Evolutionary conservation across 1,140 invertebrate species (phyloP).

Genomic region (Lordiphosa collinella): DNA sequence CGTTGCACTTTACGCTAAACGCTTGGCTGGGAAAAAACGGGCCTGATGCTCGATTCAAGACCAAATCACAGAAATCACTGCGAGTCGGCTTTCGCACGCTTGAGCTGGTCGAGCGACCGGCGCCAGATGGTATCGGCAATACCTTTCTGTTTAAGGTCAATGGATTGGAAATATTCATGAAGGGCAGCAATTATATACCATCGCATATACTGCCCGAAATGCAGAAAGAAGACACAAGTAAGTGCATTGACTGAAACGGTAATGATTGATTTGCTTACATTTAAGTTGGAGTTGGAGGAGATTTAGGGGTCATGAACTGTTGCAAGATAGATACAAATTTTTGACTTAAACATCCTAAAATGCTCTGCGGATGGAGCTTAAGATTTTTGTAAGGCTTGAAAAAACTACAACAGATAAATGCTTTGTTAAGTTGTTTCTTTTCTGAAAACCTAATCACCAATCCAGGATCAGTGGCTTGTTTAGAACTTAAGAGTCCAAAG

Average conservation of each 20-base stretch:
- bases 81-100: constrained; percentile 93
- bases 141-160: constrained; percentile 96
- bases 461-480: no score
- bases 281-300: no score
- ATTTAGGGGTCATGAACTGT: no score
- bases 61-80: constrained; percentile 78
- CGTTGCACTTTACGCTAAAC: constrained; percentile 82
- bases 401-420: no score
- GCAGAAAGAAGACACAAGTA: constrained; percentile 80
- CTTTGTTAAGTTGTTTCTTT: no score
- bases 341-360: no score
- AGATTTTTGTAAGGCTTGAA: no score
- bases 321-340: no score
- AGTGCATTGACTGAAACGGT: constrained; percentile 6
- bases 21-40: constrained; percentile 43
- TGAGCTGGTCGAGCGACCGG: constrained; percentile 86
- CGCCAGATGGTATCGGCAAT: constrained; percentile 82
- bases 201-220: constrained; percentile 91
- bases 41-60: constrained; percentile 54
- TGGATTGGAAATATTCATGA: constrained; percentile 93
- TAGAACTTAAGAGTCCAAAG: no score
- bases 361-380: no score
- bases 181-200: constrained; percentile 98
- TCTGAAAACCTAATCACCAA: no score
- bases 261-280: no score